Conservation (phyloP, 2,888 invertebrate genomes). For the Ichneumoninae sp. region DNA sequence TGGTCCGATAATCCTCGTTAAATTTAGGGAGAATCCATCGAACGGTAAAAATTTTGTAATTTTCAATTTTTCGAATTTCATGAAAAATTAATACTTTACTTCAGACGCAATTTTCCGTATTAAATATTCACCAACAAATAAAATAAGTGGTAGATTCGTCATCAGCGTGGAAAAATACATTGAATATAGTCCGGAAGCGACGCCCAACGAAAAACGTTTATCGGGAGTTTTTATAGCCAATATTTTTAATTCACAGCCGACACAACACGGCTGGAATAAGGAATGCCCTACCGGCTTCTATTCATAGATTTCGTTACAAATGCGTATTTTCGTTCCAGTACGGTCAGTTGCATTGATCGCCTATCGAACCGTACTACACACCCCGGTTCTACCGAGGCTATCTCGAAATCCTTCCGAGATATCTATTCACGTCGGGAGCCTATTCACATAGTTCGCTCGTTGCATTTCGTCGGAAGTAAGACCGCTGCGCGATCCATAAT, state of each 20-base stretch:
- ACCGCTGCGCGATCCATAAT: neutral
- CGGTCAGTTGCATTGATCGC: neutral
- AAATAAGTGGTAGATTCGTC: too few relatives aligned
- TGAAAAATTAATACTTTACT: too few relatives aligned
- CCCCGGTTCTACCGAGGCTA: neutral
- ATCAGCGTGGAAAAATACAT: too few relatives aligned
- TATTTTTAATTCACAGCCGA: neutral
- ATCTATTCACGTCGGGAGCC: conserved; percentile 9
- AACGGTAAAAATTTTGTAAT: too few relatives aligned
- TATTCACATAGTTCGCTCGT: neutral
- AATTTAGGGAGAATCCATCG: too few relatives aligned
- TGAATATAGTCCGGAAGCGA: too few relatives aligned
- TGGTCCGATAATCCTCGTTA: too few relatives aligned
- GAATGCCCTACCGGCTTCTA: neutral
- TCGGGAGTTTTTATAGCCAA: too few relatives aligned
- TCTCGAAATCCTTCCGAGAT: conserved; percentile 1
- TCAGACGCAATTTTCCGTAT: too few relatives aligned
- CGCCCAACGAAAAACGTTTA: too few relatives aligned
- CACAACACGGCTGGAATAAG: neutral
- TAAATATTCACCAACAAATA: too few relatives aligned
- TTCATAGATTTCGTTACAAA: neutral
- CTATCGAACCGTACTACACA: neutral
- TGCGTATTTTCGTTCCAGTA: neutral
- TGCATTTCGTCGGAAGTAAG: conserved; percentile 2
- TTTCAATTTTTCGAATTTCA: too few relatives aligned